Percentiles rank a stretch among this genome's conserved stretches.
phyloP scores from a whole-genome alignment of 1,140 invertebrate species.

The Bombus vancouverensis region DNA sequence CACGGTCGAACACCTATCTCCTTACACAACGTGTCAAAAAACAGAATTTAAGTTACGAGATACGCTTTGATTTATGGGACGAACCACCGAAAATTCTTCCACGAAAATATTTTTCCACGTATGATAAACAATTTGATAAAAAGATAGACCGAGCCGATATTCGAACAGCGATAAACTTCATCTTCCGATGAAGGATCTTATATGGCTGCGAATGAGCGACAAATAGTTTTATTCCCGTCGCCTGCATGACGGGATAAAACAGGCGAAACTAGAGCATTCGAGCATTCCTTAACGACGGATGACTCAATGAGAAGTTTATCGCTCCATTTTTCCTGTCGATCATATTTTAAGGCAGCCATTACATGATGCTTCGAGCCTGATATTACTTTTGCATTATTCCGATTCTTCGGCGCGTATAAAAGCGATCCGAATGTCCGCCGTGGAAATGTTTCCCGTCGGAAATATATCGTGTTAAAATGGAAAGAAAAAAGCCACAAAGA shows the following conservation, averaged over 20 bases:
- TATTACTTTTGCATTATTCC: conserved; percentile 69
- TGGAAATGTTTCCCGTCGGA: not conserved
- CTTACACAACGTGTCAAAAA: no score
- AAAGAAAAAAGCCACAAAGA: not conserved
- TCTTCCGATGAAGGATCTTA: not conserved
- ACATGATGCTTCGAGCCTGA: conserved; percentile 41
- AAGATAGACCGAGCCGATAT: not conserved
- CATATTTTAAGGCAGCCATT: conserved; percentile 58
- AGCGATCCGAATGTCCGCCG: conserved; percentile 34
- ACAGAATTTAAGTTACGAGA: no score
- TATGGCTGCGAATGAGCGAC: not conserved
- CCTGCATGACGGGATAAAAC: conserved; percentile 64
- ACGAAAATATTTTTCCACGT: not conserved
- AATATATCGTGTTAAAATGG: conserved; percentile 13
- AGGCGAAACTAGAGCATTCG: conserved; percentile 63
- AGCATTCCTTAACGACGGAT: conserved; percentile 63
- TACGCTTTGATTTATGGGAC: no score
- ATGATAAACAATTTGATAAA: no score
- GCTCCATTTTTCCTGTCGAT: conserved; percentile 64
- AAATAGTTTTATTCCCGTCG: conserved; percentile 59
- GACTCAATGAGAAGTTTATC: conserved; percentile 71
- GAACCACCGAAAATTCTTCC: no score
- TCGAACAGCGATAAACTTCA: conserved; percentile 6
- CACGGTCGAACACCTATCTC: no score
- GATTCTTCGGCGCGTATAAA: conserved; percentile 35